Evolutionary conservation across 2,797 vertebrate species (phyloP).

Genomic region (Sparus aurata): DNA sequence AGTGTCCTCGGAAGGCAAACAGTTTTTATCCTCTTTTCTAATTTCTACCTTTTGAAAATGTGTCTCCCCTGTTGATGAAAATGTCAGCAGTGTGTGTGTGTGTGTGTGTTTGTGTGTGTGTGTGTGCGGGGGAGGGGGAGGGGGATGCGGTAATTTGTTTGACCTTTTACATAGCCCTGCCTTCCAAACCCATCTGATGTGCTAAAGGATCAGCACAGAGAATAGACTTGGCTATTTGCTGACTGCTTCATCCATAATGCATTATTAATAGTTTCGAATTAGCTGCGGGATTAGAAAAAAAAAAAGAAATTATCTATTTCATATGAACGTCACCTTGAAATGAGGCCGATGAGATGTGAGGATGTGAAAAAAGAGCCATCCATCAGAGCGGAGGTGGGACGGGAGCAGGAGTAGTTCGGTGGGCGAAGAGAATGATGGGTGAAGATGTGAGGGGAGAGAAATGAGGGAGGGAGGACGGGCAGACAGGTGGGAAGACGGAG

Average conservation of each 20-base stretch:
- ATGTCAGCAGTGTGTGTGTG: slow-evolving; percentile 12
- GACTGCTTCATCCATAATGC: slow-evolving; percentile 34
- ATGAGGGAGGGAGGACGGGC: slow-evolving; percentile 53
- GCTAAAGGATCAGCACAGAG: slow-evolving; percentile 42
- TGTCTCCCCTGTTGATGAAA: slow-evolving; percentile 43
- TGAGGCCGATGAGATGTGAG: slow-evolving; percentile 37
- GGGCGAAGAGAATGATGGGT: slow-evolving; percentile 70
- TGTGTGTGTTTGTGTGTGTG: background rate
- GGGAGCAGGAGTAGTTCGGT: slow-evolving; percentile 53
- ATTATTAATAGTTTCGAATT: slow-evolving; percentile 57
- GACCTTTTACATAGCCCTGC: slow-evolving; percentile 46
- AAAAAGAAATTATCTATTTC: slow-evolving; percentile 42
- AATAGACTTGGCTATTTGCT: slow-evolving; percentile 26
- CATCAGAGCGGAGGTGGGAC: slow-evolving; percentile 33
- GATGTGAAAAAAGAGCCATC: slow-evolving; percentile 36
- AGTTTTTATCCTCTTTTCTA: slow-evolving; percentile 2
- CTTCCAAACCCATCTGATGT: slow-evolving; percentile 30
- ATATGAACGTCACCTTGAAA: slow-evolving; percentile 65
- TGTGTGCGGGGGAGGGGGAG: background rate
- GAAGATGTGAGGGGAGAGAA: slow-evolving; percentile 68
- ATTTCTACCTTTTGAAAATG: slow-evolving; percentile 35
- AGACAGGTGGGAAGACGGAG: slow-evolving; percentile 72
- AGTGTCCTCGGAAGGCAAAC: slow-evolving; percentile 18
- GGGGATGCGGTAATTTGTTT: slow-evolving; percentile 44
- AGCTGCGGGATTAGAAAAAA: slow-evolving; percentile 40